phyloP scores from a whole-genome alignment of 2,113 vertebrate genomes.

The Catharus bicknelli region DNA sequence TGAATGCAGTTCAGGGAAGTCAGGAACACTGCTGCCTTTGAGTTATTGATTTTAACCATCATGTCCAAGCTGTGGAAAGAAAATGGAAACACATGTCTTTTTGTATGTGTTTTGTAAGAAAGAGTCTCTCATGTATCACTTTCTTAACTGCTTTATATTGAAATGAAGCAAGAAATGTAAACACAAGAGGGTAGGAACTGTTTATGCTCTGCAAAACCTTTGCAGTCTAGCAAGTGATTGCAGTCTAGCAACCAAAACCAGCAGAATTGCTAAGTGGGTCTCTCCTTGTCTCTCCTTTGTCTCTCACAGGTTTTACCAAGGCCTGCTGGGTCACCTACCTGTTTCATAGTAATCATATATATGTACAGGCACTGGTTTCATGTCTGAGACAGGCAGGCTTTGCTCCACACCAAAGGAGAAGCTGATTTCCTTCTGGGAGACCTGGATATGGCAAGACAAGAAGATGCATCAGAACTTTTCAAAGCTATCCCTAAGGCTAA shows the following conservation, averaged over 20 bases:
- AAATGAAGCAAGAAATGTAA: not conserved
- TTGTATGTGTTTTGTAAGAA: not conserved
- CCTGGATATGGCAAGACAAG: conserved; percentile 22
- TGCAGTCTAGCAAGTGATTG: not conserved
- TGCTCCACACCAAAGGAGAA: conserved; percentile 70
- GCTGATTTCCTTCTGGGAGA: conserved; percentile 15
- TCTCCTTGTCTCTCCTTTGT: not conserved
- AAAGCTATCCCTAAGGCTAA: not conserved
- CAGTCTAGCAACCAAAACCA: not conserved
- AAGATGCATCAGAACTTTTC: not conserved
- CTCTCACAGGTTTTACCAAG: not conserved
- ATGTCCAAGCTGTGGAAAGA: not conserved
- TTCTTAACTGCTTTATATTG: not conserved
- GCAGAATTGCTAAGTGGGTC: not conserved
- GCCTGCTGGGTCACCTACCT: conserved; percentile 60
- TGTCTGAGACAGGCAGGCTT: conserved; percentile 70
- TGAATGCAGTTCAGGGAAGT: not conserved
- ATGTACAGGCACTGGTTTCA: conserved; percentile 77
- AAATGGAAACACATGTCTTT: not conserved
- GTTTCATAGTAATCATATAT: conserved; percentile 85
- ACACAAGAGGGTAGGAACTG: not conserved
- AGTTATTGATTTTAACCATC: not conserved
- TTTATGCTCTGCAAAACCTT: not conserved
- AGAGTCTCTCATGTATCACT: not conserved
- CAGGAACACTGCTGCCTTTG: not conserved